A percentile compares a stretch with the other conserved stretches of the same genome.
Evolutionary conservation across 2,888 invertebrate species (phyloP).

Genomic region (Allophyes oxyacanthae): DNA sequence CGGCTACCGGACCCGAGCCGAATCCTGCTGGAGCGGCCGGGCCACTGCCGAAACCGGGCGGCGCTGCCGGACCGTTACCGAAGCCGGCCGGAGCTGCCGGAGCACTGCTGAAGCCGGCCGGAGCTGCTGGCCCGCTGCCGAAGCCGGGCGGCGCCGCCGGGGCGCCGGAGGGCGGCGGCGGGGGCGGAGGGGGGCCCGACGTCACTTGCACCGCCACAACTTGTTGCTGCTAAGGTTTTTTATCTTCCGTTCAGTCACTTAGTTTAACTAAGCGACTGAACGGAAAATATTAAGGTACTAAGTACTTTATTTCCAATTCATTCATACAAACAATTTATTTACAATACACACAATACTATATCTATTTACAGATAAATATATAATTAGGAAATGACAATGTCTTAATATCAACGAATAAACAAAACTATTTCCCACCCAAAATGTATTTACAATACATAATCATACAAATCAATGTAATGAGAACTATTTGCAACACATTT

Average conservation of each 20-base stretch:
- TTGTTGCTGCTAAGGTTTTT: constrained; percentile 32
- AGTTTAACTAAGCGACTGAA: constrained; percentile 32
- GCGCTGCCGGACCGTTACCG: constrained; percentile 43
- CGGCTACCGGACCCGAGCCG: constrained; percentile 68
- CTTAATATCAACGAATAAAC: no score
- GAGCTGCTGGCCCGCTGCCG: constrained; percentile 36
- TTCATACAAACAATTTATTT: no score
- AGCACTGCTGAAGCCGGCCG: constrained; percentile 73
- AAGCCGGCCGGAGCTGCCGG: constrained; percentile 40
- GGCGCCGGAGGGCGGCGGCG: constrained; percentile 34
- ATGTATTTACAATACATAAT: constrained; percentile 15
- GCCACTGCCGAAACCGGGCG: constrained; percentile 71
- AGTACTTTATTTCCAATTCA: constrained; percentile 16
- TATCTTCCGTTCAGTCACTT: constrained; percentile 30
- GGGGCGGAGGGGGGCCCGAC: constrained; percentile 40
- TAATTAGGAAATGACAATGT: no score
- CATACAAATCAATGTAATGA: no score
- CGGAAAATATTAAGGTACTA: constrained; percentile 7
- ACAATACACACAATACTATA: no score
- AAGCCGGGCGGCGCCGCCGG: no score
- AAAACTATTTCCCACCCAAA: background rate
- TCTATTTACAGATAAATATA: no score
- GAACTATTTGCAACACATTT: no score
- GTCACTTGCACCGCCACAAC: constrained; percentile 14
- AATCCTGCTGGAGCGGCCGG: constrained; percentile 40